These are phyloP conservation scores for Paradoxurus hermaphroditus DNA, from an alignment of 2,113 vertebrate genomes.

Conservation along the genomic window DNA sequence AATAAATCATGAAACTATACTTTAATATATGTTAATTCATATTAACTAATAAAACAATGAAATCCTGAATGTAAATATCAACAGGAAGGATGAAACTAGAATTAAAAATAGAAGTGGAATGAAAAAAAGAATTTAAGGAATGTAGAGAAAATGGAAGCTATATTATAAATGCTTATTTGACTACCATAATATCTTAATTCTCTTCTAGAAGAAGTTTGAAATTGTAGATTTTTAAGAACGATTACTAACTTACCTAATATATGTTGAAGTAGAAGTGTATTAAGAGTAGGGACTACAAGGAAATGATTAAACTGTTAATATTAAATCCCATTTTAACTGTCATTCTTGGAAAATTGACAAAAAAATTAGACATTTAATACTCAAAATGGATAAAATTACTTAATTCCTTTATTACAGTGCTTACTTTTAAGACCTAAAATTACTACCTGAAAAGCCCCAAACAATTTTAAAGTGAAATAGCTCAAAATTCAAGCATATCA, in stretches of 20 bases:
- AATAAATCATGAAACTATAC: neutral
- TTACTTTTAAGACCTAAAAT: conserved; percentile 35
- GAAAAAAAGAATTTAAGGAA: neutral
- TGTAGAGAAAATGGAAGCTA: neutral
- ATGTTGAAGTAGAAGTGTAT: conserved; percentile 19
- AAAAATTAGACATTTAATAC: conserved; percentile 8
- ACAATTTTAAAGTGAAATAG: neutral
- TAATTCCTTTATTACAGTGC: conserved; percentile 1
- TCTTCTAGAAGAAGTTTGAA: neutral
- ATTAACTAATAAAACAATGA: neutral
- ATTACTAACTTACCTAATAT: neutral
- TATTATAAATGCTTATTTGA: neutral
- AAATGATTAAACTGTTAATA: conserved; percentile 37
- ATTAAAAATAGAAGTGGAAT: neutral
- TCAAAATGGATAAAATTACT: conserved; percentile 22
- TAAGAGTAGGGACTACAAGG: neutral
- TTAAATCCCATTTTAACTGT: conserved; percentile 40
- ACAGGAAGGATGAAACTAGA: neutral
- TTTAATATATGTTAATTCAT: neutral
- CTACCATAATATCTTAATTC: neutral
- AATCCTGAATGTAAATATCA: neutral
- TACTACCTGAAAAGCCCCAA: neutral
- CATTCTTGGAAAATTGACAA: neutral
- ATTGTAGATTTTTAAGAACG: neutral
- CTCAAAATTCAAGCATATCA: neutral